phyloP scores from a whole-genome alignment of 2,113 vertebrate species.

The Rhegmatorhina hoffmannsi region DNA sequence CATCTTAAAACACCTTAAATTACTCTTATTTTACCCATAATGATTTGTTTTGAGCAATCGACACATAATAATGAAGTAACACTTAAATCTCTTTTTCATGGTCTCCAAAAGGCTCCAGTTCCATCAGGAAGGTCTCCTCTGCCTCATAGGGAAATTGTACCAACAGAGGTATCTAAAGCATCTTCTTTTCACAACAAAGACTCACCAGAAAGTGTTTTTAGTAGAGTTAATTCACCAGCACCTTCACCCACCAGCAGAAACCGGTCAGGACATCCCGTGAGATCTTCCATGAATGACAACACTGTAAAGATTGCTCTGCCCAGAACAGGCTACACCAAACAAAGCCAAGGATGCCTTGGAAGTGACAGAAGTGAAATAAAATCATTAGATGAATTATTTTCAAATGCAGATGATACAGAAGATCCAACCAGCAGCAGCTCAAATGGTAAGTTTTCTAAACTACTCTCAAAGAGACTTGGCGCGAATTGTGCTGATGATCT shows the following conservation, averaged over 20 bases:
- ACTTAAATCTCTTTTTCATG: not conserved
- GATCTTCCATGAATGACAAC: not conserved
- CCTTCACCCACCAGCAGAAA: not conserved
- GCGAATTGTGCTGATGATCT: not conserved
- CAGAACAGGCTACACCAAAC: not conserved
- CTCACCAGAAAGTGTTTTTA: not conserved
- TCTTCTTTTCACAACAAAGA: not conserved
- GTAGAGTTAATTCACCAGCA: not conserved
- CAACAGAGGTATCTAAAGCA: not conserved
- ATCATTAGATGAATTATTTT: slow-evolving; percentile 79
- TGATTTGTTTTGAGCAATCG: not conserved
- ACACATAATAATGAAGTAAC: not conserved
- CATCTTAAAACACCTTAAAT: not conserved
- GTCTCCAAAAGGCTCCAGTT: not conserved
- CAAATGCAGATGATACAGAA: not conserved
- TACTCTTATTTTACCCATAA: not conserved
- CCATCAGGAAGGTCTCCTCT: not conserved
- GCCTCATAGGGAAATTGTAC: slow-evolving; percentile 2
- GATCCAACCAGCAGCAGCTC: slow-evolving; percentile 65
- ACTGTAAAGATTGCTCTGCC: not conserved
- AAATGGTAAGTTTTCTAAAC: slow-evolving; percentile 66
- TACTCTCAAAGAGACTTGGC: not conserved
- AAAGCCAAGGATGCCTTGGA: slow-evolving; percentile 33
- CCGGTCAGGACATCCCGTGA: rapidly evolving
- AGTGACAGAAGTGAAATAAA: slow-evolving; percentile 61